Evolutionary conservation across 2,888 invertebrate species (phyloP).

Genomic region (Endotricha flammealis): DNA sequence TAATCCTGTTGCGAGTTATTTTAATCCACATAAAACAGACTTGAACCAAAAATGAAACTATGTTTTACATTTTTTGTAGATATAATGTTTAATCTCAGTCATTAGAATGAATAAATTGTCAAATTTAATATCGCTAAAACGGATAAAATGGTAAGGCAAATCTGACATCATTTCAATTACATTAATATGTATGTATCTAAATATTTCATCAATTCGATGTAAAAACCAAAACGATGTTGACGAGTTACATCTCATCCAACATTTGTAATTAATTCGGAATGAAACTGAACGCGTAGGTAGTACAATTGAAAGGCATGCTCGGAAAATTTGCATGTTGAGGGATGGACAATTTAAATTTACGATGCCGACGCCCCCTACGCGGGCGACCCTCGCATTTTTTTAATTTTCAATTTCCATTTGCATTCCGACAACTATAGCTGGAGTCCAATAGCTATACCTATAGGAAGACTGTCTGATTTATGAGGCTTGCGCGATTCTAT

Average conservation of each 20-base stretch:
- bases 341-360: slow-evolving; percentile 77
- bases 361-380: slow-evolving; percentile 61
- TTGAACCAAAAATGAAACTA: too few species aligned
- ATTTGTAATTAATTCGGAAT: slow-evolving; percentile 19
- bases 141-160: too few species aligned
- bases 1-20: not conserved
- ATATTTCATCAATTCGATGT: slow-evolving; percentile 8
- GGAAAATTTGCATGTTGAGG: slow-evolving; percentile 72
- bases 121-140: too few species aligned
- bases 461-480: slow-evolving; percentile 16
- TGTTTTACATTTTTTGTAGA: too few species aligned
- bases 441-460: slow-evolving; percentile 27
- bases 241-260: slow-evolving; percentile 6
- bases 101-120: too few species aligned
- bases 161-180: too few species aligned
- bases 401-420: slow-evolving; percentile 77
- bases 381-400: slow-evolving; percentile 71
- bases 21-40: too few species aligned
- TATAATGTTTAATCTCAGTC: too few species aligned
- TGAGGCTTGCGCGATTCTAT: slow-evolving; percentile 9
- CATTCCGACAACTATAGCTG: slow-evolving; percentile 58
- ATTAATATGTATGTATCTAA: too few species aligned
- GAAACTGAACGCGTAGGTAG: slow-evolving; percentile 22
- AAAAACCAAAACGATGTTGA: slow-evolving; percentile 10
- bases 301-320: slow-evolving; percentile 59